Evolutionary conservation across 1,140 invertebrate species (phyloP).

Genomic region (Lamellibrachia luymesi): DNA sequence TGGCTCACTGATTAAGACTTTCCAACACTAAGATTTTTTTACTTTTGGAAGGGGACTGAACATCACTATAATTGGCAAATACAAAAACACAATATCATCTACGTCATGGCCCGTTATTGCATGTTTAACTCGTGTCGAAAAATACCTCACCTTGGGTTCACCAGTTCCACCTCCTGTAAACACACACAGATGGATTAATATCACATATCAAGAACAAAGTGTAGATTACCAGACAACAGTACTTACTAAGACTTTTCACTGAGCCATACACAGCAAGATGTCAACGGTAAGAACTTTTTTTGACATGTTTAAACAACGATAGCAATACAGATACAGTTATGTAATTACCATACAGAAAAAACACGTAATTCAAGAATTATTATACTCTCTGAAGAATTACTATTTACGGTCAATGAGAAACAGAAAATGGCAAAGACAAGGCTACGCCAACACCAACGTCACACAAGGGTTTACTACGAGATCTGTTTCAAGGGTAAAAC

Average conservation of each 20-base stretch:
- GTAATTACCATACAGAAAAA: neutral
- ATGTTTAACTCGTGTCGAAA: neutral
- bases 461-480: neutral
- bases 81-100: neutral
- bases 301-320: neutral
- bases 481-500: neutral
- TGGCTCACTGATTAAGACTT: neutral
- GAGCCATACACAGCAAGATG: neutral
- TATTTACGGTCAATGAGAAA: neutral
- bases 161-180: neutral
- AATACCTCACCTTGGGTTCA: neutral
- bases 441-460: neutral
- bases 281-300: neutral
- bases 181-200: neutral
- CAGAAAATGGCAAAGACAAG: neutral
- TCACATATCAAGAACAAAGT: neutral
- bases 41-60: neutral
- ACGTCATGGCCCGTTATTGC: neutral
- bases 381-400: too few relatives aligned
- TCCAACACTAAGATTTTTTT: neutral
- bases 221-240: neutral
- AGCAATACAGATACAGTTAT: neutral
- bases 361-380: neutral
- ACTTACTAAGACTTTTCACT: neutral
- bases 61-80: neutral